phyloP scores from a whole-genome alignment of 1,140 invertebrate genomes.

The Cotesia glomerata region DNA sequence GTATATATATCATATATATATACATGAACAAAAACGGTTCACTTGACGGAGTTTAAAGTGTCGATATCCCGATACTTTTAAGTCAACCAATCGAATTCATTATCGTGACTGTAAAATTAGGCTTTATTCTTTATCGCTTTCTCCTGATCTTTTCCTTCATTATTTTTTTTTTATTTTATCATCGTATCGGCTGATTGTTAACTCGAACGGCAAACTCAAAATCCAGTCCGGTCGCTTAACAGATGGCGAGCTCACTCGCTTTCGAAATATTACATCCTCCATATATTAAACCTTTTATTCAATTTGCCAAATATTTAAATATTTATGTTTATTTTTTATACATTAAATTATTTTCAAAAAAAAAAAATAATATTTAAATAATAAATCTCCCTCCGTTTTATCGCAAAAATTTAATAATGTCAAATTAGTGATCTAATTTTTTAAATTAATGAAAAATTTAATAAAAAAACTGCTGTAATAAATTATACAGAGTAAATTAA shows the following conservation, averaged over 20 bases:
- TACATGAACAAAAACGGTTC: neutral
- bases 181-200: slow-evolving; percentile 18
- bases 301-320: neutral
- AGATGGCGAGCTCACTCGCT: neutral
- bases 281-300: neutral
- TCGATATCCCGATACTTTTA: slow-evolving; percentile 11
- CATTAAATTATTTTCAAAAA: too few species aligned
- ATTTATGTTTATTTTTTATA: neutral
- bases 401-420: too few species aligned
- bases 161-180: neutral
- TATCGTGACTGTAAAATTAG: slow-evolving; percentile 22
- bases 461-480: too few species aligned
- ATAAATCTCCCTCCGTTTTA: too few species aligned
- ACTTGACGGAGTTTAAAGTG: slow-evolving; percentile 10
- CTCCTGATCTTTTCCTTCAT: too few species aligned
- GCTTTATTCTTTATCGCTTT: neutral
- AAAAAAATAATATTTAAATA: too few species aligned
- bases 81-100: slow-evolving; percentile 22
- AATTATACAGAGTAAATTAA: too few species aligned
- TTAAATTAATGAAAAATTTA: too few species aligned
- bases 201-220: neutral
- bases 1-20: too few species aligned
- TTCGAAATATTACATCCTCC: neutral
- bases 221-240: neutral
- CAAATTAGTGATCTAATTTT: too few species aligned